Conservation (phyloP, 2,888 invertebrate genomes). For the Lysandra bellargus region DNA sequence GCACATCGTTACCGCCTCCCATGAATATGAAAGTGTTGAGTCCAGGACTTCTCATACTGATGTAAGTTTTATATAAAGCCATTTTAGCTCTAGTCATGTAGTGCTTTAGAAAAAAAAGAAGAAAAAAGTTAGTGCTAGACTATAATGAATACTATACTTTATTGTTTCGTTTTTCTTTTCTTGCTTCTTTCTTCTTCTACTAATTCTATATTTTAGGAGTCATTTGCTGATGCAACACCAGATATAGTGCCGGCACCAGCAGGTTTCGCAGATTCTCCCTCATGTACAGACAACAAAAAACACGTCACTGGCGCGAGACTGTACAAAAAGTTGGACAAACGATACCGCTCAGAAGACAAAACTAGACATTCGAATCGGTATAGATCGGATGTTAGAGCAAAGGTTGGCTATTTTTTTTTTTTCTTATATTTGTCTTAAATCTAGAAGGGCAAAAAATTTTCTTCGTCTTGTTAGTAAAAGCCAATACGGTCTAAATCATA, state of each 20-base stretch:
- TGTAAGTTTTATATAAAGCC: slow-evolving; percentile 50
- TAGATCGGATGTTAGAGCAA: slow-evolving; percentile 88
- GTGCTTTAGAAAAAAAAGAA: no score
- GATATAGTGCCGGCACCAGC: slow-evolving; percentile 94
- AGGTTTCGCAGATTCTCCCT: slow-evolving; percentile 92
- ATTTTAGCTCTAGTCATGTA: not conserved
- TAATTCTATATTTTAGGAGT: slow-evolving; percentile 56
- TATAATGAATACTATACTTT: not conserved
- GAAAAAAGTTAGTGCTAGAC: not conserved
- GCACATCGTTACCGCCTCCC: slow-evolving; percentile 79
- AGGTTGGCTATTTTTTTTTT: slow-evolving; percentile 68
- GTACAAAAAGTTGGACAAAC: slow-evolving; percentile 89
- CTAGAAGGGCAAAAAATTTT: not conserved
- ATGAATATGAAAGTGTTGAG: slow-evolving; percentile 68
- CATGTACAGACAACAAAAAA: slow-evolving; percentile 64
- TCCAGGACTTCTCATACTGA: slow-evolving; percentile 73
- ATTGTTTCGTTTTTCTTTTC: not conserved
- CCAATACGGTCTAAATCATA: no score
- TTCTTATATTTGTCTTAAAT: not conserved
- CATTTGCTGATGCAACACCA: slow-evolving; percentile 74
- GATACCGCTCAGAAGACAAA: slow-evolving; percentile 90
- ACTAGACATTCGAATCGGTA: slow-evolving; percentile 83
- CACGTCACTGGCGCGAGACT: slow-evolving; percentile 77
- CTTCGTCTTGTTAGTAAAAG: no score
- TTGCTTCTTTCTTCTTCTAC: not conserved